A percentile compares a stretch with the other conserved stretches of the same genome.
phyloP scores from a whole-genome alignment of 2,113 vertebrate species.

The Thinocorus orbignyianus region DNA sequence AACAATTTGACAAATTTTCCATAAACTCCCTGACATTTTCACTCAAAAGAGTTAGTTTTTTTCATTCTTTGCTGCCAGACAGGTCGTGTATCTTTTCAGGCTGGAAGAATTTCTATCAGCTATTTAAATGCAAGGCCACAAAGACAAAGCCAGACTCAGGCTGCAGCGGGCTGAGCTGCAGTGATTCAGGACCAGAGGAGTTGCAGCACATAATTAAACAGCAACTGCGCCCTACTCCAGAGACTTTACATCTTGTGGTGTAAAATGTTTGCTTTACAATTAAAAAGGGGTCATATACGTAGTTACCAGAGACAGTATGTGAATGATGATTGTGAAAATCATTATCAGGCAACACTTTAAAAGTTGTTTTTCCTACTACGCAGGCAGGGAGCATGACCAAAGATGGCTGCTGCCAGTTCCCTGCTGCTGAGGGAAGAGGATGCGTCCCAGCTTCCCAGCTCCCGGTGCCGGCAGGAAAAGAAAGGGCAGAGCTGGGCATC shows the following conservation, averaged over 20 bases:
- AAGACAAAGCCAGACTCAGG: constrained; percentile 40
- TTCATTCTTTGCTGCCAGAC: constrained; percentile 49
- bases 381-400: neutral
- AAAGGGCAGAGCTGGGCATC: constrained; percentile 59
- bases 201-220: constrained; percentile 27
- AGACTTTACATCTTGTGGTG: neutral
- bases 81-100: constrained; percentile 56
- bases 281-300: fast-evolving
- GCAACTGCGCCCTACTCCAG: neutral
- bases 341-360: fast-evolving
- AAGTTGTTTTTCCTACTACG: neutral
- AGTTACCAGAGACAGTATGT: fast-evolving
- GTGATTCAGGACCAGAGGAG: constrained; percentile 19
- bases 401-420: constrained; percentile 49
- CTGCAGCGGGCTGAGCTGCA: neutral
- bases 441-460: constrained; percentile 56
- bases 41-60: constrained; percentile 45
- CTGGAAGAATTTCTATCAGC: constrained; percentile 53
- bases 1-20: constrained; percentile 15
- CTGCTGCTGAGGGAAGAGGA: constrained; percentile 42
- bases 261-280: neutral
- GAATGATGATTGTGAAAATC: neutral
- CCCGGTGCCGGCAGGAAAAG: neutral
- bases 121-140: constrained; percentile 61
- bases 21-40: constrained; percentile 23